Conservation (phyloP, 2,113 vertebrate species). For the Anoura caudifer region DNA sequence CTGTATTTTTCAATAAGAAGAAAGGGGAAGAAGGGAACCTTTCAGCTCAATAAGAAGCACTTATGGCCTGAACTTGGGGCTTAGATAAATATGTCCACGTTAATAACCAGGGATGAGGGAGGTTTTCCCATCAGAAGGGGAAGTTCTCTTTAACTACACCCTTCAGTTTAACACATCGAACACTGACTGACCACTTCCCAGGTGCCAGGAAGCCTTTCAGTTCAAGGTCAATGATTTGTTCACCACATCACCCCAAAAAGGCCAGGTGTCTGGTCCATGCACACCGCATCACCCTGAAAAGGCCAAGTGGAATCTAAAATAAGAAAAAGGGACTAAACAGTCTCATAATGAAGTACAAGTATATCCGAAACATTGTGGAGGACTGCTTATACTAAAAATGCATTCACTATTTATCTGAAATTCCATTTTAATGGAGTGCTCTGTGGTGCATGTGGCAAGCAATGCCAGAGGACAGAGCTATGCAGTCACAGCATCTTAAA, state of each 20-base stretch:
- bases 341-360: not conserved
- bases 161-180: not conserved
- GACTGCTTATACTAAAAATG: not conserved
- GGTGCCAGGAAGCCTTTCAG: not conserved
- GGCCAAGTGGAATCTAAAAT: not conserved
- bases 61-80: not conserved
- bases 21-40: not conserved
- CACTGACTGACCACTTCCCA: not conserved
- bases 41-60: not conserved
- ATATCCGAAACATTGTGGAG: not conserved
- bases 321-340: not conserved
- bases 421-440: not conserved
- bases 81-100: not conserved
- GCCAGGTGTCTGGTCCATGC: not conserved
- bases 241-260: not conserved
- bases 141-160: not conserved
- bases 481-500: not conserved
- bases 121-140: not conserved
- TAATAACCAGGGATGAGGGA: not conserved
- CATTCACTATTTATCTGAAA: not conserved
- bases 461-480: not conserved
- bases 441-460: not conserved
- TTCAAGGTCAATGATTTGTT: not conserved
- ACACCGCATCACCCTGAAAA: not conserved
- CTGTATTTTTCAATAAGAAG: slow-evolving; percentile 32